Evolutionary conservation across 2,113 vertebrate species (phyloP), one percentile per base, ranked within the genome.

Genomic region (Nesoenas mayeri): DNA sequence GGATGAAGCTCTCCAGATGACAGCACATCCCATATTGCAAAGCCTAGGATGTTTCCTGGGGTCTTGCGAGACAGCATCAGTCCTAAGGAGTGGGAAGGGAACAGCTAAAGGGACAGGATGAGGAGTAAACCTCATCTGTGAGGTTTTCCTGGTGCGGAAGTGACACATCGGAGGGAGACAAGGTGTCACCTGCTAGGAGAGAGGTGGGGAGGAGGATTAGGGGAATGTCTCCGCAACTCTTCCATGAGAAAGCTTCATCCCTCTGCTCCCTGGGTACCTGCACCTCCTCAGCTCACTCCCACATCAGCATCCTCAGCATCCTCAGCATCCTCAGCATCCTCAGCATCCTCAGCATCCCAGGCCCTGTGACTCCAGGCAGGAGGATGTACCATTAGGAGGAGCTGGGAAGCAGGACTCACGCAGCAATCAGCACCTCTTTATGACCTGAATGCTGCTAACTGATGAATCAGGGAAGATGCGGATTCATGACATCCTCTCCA

Each of bases 401-500:
- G 47, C 44, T 62, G 58, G 64, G 58, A 58, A 72, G 38, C 60
- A 91, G n/a, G 90, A 91, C 88, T 94, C 92, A 92, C 31, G 83
- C 61, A 72, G 51, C 94, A 97, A 64, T 29, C 64, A 67, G 75
- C 77, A 60, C 56, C 47, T 32, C 56, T 51, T 51, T 12, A 9
- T 36, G 88, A 36, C 66, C 71, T 5, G 26, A 66, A 36, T 9
- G 38, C 92, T 31, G 8, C 40, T 91, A 78, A 64, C 15, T 54
- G 91, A 88, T 95, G 95, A 97, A 92, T 97, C 96, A 97, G 83
- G 95, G 60, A 13, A 92, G 56, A 20, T 51, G 64, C 2, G 8
- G 51, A 26, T 12, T 22, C 0, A 0, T 70, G 60, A 56, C 83
- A 54, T n/a, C 72, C 72, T 93, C 32, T 62, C 67, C 31, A 18